Evolutionary conservation across 1,140 invertebrate genomes (phyloP), one percentile per base, ranked within the genome.

Genomic region (Chymomyza costata): DNA sequence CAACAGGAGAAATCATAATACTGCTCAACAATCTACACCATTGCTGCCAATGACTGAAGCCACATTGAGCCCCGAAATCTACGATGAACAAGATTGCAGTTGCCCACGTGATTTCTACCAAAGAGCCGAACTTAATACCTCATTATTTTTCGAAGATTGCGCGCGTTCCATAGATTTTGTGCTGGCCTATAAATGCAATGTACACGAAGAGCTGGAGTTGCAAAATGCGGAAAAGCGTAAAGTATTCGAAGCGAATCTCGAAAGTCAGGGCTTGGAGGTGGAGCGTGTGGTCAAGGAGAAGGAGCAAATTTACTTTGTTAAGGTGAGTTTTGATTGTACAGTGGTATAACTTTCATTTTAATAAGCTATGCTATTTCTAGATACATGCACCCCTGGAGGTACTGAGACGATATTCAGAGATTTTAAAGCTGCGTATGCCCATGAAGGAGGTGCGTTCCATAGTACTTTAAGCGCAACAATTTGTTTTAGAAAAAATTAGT

Each of bases 401-500:
- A 2, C 85, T 99, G 35, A 90, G 91, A 59, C 90, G 94, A 65
- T 98, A 98, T 87, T 93, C 95, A 44, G 97, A 99, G 87, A 92
- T 98, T 68, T 89, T 98, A 65, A 97, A 97, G 85, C 88, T 99
- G 18, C 91, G 96, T 86, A 94, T 98, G 93, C 96, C 97, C 8
- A 96, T 99, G 91, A 95, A 94, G 88, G 91, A 94, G 87, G 89
- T 95, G 67, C 71, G 68, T 53, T 1, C 13, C 3, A 34, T 6
- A 6, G 31, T 34, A 11, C 13, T 34, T 28, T 28, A 28, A 28
- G 10, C 25, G 10, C 25, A 28, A 28, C 10, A 28, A 28, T 28
- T 28, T 28, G 10, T 6, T 28, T 28, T 10, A 28, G 5, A 28
- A 28, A 28, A 28, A 28, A 5, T 28, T 6, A 28, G 10, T 10